Evolutionary conservation across 2,113 vertebrate species (phyloP).

Genomic region (Beaufortia kweichowensis): DNA sequence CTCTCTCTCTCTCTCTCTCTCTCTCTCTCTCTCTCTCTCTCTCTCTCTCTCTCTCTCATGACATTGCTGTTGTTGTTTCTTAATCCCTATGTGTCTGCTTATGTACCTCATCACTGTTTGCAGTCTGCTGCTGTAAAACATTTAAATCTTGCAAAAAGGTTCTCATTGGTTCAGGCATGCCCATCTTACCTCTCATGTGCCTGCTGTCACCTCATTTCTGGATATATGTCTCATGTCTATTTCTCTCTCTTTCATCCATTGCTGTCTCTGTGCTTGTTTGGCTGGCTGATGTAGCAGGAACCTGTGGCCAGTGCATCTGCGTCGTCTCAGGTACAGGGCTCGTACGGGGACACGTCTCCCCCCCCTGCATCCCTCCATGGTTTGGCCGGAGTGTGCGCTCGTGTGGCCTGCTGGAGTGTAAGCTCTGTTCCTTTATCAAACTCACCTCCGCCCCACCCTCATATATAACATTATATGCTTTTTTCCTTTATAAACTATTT

Average conservation of each 20-base stretch:
- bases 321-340: slow-evolving; percentile 81
- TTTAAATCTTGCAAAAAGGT: not conserved
- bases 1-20: not conserved
- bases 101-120: not conserved
- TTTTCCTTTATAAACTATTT: too few species aligned
- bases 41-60: not conserved
- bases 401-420: slow-evolving; percentile 85
- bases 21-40: not conserved
- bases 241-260: slow-evolving; percentile 52
- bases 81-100: not conserved
- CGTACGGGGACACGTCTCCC: slow-evolving; percentile 68
- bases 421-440: slow-evolving; percentile 68
- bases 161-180: slow-evolving; percentile 13
- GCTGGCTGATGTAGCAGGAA: slow-evolving; percentile 77
- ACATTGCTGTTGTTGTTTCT: not conserved
- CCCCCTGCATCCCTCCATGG: slow-evolving; percentile 66
- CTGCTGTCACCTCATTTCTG: slow-evolving; percentile 41
- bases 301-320: slow-evolving; percentile 70
- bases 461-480: slow-evolving; percentile 17
- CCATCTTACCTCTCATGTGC: slow-evolving; percentile 19
- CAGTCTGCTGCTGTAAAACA: not conserved
- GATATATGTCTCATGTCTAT: slow-evolving; percentile 48
- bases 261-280: slow-evolving; percentile 62
- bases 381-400: slow-evolving; percentile 81
- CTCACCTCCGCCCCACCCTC: not conserved